Conservation (phyloP, 2,888 invertebrate genomes). For the Clivina fossor region DNA sequence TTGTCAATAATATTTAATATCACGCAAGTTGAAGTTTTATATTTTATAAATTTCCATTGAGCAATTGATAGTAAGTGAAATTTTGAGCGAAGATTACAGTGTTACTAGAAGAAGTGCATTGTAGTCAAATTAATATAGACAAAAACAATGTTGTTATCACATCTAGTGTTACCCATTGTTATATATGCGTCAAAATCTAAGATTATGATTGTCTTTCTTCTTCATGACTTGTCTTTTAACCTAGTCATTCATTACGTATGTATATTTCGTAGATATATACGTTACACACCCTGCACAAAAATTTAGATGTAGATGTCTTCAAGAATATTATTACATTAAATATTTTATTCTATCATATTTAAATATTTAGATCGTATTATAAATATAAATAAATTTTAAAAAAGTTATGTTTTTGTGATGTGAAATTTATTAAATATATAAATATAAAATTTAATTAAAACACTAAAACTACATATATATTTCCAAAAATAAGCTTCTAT, state of each 20-base stretch:
- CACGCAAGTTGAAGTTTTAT: no score
- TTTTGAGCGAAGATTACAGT: no score
- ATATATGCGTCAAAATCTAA: neutral
- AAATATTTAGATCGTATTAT: no score
- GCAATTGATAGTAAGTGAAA: no score
- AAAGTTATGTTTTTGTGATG: neutral
- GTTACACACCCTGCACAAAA: constrained; percentile 3
- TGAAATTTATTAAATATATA: neutral
- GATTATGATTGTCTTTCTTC: neutral
- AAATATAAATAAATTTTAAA: neutral
- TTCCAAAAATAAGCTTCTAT: no score
- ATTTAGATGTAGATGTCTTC: no score
- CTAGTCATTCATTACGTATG: neutral
- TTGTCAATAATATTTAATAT: no score
- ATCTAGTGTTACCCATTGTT: constrained; percentile 14
- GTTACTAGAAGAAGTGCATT: no score
- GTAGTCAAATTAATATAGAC: constrained; percentile 17
- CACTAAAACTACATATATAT: neutral
- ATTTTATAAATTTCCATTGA: no score
- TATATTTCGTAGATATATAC: neutral
- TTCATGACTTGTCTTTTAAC: neutral
- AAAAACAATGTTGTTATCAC: constrained; percentile 10
- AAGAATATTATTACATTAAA: no score
- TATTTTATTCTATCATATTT: no score
- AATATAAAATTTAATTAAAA: neutral